Percentiles rank a stretch among this genome's conserved stretches.
phyloP scores from a whole-genome alignment of 1,140 invertebrate species.

The Heliconius nattereri region DNA sequence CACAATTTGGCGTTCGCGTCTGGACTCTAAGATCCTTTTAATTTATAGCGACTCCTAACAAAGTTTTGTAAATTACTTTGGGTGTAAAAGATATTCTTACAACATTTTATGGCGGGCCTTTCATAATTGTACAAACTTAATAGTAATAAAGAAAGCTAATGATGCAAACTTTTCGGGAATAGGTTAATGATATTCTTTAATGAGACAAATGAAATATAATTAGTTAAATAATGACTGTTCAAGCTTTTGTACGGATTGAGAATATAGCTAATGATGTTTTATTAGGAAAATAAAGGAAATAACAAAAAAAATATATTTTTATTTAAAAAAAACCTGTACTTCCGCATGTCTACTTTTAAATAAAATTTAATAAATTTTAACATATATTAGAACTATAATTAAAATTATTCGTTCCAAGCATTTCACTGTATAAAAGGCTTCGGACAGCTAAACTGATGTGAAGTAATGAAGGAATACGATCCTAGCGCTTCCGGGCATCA shows the following conservation, averaged over 20 bases:
- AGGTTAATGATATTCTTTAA: neutral
- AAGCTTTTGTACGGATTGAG: neutral
- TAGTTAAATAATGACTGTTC: neutral
- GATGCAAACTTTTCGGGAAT: neutral
- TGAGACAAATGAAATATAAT: neutral
- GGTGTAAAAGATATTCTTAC: constrained; percentile 25
- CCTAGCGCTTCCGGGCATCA: constrained; percentile 76
- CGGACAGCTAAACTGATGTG: constrained; percentile 32
- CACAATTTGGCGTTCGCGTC: constrained; percentile 47
- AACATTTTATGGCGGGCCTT: constrained; percentile 20
- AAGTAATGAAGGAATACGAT: constrained; percentile 60
- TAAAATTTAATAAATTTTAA: no score
- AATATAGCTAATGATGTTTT: neutral
- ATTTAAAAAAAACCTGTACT: neutral
- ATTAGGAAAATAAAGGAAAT: neutral
- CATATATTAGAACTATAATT: no score
- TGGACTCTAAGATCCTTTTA: constrained; percentile 25
- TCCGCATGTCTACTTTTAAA: no score
- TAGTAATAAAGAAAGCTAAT: constrained; percentile 7
- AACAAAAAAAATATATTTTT: neutral
- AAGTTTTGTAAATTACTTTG: constrained; percentile 28
- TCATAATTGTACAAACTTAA: constrained; percentile 8
- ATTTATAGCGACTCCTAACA: constrained; percentile 24
- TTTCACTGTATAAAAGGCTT: constrained; percentile 51
- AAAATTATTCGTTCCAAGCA: neutral